Evolutionary conservation across 2,888 invertebrate genomes (phyloP), one percentile per base, ranked within the genome.

Genomic region (Myathropa florea): DNA sequence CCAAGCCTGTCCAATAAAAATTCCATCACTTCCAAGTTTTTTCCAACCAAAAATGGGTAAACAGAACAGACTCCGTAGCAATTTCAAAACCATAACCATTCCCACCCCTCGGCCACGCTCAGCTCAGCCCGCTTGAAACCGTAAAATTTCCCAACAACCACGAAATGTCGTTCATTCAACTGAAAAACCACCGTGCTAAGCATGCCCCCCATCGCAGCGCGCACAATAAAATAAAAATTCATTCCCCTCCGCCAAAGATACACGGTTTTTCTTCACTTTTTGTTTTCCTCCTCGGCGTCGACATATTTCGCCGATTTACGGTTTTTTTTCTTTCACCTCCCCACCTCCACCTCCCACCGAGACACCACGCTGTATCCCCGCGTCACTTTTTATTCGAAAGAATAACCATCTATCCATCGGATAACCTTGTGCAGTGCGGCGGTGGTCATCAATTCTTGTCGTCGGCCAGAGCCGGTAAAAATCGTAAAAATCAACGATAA

Each of bases 391-490:
- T 36, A 28, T 59, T 46, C 30, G 24, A 14, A 33, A 30, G 23
- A 63, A 18, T n/a, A 39, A 71, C 24, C 67, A 61, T 39, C 33
- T 23, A 39, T 57, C 57, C 81, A 70, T 30, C 46, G 23, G 59
- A 71, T 70, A 82, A 82, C 82, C 76, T 76, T 82, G 81, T 70
- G 72, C 21, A 57, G 64, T 12, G 12, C 30, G 75, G 46, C 55
- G 67, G 67, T 73, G 67, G 81, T 85, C 77, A 85, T 73, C 60
- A 72, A 77, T 82, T 77, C 67, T 78, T 81, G 61, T 76, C 55
- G 63, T 30, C 46, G 53, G 57, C 70, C 70, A 70, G 72, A 77
- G 84, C 84, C 84, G 84, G 84, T 84, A 84, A 83, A 77, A 78
- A 78, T 83, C 26, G 72, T 57, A 72, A 61, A 76, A 81, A 67